phyloP scores from a whole-genome alignment of 2,797 vertebrate species.

The Acanthurus lineatus region DNA sequence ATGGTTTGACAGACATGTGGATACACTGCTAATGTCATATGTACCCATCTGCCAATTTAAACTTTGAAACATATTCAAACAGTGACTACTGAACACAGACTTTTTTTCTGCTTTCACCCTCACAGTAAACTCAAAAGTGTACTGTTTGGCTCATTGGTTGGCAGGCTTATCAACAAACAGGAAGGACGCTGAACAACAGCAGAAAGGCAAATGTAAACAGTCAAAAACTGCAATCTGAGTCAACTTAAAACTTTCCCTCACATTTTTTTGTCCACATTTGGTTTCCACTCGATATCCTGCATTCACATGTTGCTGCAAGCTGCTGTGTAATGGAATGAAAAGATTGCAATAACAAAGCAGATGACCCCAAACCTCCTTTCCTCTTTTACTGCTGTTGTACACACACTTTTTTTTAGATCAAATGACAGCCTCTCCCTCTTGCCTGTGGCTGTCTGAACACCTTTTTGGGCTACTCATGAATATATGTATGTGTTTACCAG shows the following conservation, averaged over 20 bases:
- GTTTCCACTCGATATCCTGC: slow-evolving; percentile 27
- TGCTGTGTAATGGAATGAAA: slow-evolving; percentile 53
- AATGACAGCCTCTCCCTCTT: slow-evolving; percentile 64
- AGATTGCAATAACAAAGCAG: slow-evolving; percentile 44
- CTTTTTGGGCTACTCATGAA: slow-evolving; percentile 76
- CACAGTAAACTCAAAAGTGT: slow-evolving; percentile 16
- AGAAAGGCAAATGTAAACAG: slow-evolving; percentile 34
- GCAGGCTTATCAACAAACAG: slow-evolving; percentile 38
- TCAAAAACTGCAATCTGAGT: neutral
- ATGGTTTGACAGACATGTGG: slow-evolving; percentile 6
- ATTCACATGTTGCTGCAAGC: slow-evolving; percentile 59
- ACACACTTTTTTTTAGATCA: slow-evolving; percentile 45
- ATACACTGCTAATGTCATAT: slow-evolving; percentile 41
- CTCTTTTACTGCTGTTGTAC: slow-evolving; percentile 32
- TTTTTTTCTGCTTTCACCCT: neutral
- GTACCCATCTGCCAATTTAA: slow-evolving; percentile 17
- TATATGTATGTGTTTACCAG: slow-evolving; percentile 78
- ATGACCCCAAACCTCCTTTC: slow-evolving; percentile 56
- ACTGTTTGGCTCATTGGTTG: slow-evolving; percentile 5
- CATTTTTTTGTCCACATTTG: slow-evolving; percentile 32
- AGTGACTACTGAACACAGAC: slow-evolving; percentile 10
- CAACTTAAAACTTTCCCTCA: slow-evolving; percentile 25
- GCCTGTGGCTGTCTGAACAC: slow-evolving; percentile 73
- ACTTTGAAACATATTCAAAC: slow-evolving; percentile 11
- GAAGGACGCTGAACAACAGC: slow-evolving; percentile 15